phyloP scores from a whole-genome alignment of 1,140 invertebrate genomes.

The Conopomorpha cramerella region DNA sequence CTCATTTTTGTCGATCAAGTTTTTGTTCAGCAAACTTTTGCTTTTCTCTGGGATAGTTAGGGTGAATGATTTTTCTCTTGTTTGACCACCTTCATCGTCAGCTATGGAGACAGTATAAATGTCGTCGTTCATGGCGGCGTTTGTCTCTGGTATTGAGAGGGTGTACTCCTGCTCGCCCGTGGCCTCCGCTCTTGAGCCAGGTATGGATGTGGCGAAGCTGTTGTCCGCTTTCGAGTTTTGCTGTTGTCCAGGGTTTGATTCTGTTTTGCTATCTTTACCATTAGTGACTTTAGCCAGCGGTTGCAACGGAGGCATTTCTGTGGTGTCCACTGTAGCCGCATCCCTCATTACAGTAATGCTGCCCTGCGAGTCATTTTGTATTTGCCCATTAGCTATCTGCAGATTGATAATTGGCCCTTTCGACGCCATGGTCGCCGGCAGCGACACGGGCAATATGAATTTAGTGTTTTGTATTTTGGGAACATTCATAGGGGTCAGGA shows the following conservation, averaged over 20 bases:
- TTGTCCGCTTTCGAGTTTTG: slow-evolving; percentile 38
- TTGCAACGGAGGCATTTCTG: slow-evolving; percentile 46
- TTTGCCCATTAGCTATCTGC: slow-evolving; percentile 57
- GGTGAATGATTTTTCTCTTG: slow-evolving; percentile 42
- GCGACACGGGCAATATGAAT: slow-evolving; percentile 45
- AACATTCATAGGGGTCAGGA: slow-evolving; percentile 49
- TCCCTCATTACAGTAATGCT: slow-evolving; percentile 58
- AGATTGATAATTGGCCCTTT: slow-evolving; percentile 56
- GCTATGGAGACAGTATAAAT: slow-evolving; percentile 55
- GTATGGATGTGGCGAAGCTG: slow-evolving; percentile 38
- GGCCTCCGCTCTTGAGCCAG: slow-evolving; percentile 49
- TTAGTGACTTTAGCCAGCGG: slow-evolving; percentile 38
- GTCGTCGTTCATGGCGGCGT: slow-evolving; percentile 54
- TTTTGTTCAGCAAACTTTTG: slow-evolving; percentile 48
- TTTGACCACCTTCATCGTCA: slow-evolving; percentile 38
- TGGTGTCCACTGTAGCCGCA: slow-evolving; percentile 17
- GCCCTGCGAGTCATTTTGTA: slow-evolving; percentile 55
- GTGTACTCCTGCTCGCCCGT: slow-evolving; percentile 55
- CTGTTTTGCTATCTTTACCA: slow-evolving; percentile 25
- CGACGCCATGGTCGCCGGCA: slow-evolving; percentile 48
- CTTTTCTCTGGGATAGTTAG: slow-evolving; percentile 53
- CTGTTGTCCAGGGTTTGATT: slow-evolving; percentile 5
- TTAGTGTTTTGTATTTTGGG: slow-evolving; percentile 52
- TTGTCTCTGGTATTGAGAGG: slow-evolving; percentile 54
- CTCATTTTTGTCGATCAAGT: slow-evolving; percentile 34